These are phyloP conservation scores for Phalera bucephala DNA, from an alignment of 2,888 invertebrate genomes.

Conservation along the genomic window DNA sequence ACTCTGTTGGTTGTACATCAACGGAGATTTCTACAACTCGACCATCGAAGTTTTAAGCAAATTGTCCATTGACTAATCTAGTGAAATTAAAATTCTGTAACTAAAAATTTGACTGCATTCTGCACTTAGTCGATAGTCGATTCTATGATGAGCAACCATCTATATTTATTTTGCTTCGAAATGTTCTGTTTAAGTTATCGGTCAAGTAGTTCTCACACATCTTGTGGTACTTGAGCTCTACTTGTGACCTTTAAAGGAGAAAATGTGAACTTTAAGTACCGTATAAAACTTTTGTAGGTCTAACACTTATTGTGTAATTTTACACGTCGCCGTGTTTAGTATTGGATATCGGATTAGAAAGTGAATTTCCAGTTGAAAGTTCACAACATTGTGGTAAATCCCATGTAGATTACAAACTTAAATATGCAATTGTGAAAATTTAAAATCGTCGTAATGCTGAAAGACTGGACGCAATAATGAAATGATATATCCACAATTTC, in stretches of 20 bases:
- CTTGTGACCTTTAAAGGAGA: constrained; percentile 1
- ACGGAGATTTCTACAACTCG: no score
- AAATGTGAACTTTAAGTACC: constrained; percentile 1
- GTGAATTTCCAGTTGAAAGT: constrained; percentile 17
- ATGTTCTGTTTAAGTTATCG: no score
- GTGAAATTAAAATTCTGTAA: no score
- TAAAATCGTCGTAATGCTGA: background rate
- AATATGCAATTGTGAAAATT: background rate
- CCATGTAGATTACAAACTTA: background rate
- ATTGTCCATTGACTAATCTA: no score
- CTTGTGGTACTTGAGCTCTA: background rate
- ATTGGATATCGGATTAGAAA: constrained; percentile 13
- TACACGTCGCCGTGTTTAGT: background rate
- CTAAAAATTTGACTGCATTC: no score
- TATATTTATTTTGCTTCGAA: no score
- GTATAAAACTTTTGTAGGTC: background rate
- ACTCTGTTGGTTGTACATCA: no score
- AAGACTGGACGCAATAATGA: background rate
- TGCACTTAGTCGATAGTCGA: no score
- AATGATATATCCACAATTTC: constrained; percentile 6
- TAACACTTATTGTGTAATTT: background rate
- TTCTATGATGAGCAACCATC: no score
- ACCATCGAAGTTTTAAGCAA: no score
- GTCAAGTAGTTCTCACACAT: constrained; percentile 1
- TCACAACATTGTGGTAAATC: constrained; percentile 20